phyloP scores from a whole-genome alignment of 2,797 vertebrate genomes.

The Basileuterus tristriatus region DNA sequence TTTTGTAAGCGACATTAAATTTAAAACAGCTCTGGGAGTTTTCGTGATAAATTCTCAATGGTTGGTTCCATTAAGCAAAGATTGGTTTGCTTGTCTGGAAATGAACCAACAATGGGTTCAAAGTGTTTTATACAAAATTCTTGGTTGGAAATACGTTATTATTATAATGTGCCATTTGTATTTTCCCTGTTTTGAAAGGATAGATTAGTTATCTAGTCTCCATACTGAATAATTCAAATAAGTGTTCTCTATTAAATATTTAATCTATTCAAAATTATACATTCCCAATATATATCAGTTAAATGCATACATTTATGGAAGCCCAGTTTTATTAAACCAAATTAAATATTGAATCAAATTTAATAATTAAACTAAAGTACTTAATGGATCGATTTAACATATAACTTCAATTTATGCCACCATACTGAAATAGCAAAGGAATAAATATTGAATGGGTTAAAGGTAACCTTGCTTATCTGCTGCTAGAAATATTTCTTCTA shows the following conservation, averaged over 20 bases:
- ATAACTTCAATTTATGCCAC: slow-evolving; percentile 64
- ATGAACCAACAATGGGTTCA: slow-evolving; percentile 58
- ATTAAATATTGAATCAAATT: slow-evolving; percentile 84
- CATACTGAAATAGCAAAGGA: slow-evolving; percentile 40
- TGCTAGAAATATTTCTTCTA: background rate
- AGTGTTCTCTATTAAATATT: slow-evolving; percentile 80
- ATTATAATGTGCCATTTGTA: slow-evolving; percentile 69
- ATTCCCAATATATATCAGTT: slow-evolving; percentile 75
- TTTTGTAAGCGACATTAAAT: slow-evolving; percentile 22
- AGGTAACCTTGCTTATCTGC: slow-evolving; percentile 12
- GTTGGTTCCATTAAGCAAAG: slow-evolving; percentile 54
- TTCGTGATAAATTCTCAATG: slow-evolving; percentile 36
- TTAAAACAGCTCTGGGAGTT: slow-evolving; percentile 3
- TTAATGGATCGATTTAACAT: slow-evolving; percentile 74
- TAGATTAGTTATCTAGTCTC: slow-evolving; percentile 72
- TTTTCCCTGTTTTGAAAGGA: slow-evolving; percentile 65
- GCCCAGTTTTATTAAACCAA: slow-evolving; percentile 77
- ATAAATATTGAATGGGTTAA: slow-evolving; percentile 71
- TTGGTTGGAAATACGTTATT: slow-evolving; percentile 40
- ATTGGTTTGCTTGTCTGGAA: slow-evolving; percentile 60
- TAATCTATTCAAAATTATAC: slow-evolving; percentile 77
- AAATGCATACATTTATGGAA: slow-evolving; percentile 75
- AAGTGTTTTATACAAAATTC: slow-evolving; percentile 51
- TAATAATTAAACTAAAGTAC: slow-evolving; percentile 82
- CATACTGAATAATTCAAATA: slow-evolving; percentile 80